phyloP scores from a whole-genome alignment of 2,113 vertebrate genomes.

The Nibea coibor region DNA sequence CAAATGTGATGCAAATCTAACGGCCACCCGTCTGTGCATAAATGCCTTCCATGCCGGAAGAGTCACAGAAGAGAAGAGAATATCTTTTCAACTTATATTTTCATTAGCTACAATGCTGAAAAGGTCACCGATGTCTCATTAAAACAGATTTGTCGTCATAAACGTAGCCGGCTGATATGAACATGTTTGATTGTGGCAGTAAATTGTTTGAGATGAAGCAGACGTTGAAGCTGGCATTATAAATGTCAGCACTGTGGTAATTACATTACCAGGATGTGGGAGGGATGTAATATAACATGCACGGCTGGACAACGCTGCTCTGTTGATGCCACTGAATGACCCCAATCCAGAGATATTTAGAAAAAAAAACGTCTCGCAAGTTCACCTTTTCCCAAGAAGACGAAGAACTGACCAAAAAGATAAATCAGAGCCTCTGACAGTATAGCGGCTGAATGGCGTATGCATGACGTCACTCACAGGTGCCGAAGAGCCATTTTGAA shows the following conservation, averaged over 20 bases:
- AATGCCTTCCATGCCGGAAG: conserved; percentile 11
- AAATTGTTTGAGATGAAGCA: conserved; percentile 14
- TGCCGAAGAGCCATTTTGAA: too few species aligned
- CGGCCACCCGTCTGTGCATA: conserved; percentile 9
- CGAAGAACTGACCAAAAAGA: not conserved
- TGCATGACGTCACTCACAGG: too few species aligned
- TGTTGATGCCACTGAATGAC: not conserved
- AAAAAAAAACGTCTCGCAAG: not conserved
- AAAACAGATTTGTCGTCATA: conserved; percentile 29
- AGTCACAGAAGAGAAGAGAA: not conserved
- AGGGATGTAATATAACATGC: conserved; percentile 4
- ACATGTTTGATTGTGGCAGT: conserved; percentile 24
- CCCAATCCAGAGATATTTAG: not conserved
- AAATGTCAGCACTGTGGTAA: conserved; percentile 40
- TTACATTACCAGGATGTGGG: conserved; percentile 19
- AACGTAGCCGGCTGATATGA: conserved; percentile 35
- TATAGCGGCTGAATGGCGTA: too few species aligned
- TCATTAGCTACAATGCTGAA: conserved; percentile 18
- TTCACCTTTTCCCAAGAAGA: not conserved
- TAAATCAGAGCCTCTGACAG: not conserved
- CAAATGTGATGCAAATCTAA: conserved; percentile 38
- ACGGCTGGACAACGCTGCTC: conserved; percentile 3
- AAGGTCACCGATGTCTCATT: conserved; percentile 56
- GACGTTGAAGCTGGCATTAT: conserved; percentile 21
- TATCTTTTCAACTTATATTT: conserved; percentile 3